Conservation (phyloP, 1,140 invertebrate species). For the Bombyx mandarina region DNA sequence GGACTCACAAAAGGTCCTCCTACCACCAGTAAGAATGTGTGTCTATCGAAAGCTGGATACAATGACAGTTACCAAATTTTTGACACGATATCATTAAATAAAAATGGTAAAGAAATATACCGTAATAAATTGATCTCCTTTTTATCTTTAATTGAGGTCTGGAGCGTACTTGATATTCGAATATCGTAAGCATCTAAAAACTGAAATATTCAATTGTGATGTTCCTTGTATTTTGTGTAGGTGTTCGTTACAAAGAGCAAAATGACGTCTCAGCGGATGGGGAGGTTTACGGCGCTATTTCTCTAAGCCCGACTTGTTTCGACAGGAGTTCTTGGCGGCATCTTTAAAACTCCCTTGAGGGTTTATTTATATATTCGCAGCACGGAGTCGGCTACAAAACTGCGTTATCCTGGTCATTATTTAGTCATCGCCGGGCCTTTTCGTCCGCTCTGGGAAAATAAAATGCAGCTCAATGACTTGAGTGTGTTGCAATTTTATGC, state of each 20-base stretch:
- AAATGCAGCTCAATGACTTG: conserved; percentile 58
- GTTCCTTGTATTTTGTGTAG: conserved; percentile 31
- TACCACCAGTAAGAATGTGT: too few relatives aligned
- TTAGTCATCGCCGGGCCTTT: conserved; percentile 61
- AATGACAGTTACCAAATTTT: too few relatives aligned
- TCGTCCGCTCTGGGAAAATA: conserved; percentile 39
- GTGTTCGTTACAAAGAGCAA: conserved; percentile 35
- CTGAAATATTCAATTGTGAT: conserved; percentile 14
- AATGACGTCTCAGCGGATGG: conserved; percentile 58
- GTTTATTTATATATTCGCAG: conserved; percentile 69
- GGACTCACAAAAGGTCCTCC: too few relatives aligned
- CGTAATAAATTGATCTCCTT: too few relatives aligned
- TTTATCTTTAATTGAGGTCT: too few relatives aligned
- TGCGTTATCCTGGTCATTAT: conserved; percentile 68
- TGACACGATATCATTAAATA: too few relatives aligned
- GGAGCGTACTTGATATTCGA: too few relatives aligned
- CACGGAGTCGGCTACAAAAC: conserved; percentile 65
- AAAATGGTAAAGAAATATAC: too few relatives aligned
- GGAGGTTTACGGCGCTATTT: conserved; percentile 60
- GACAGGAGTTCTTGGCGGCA: conserved; percentile 61
- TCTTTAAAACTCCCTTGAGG: conserved; percentile 66
- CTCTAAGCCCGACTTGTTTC: conserved; percentile 58
- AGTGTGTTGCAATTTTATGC: conserved; percentile 32
- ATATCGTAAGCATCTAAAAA: too few relatives aligned
- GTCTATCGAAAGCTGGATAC: too few relatives aligned